Base-by-base conservation (phyloP, 2,113 vertebrate genomes). In the Corythoichthys intestinalis region DNA sequence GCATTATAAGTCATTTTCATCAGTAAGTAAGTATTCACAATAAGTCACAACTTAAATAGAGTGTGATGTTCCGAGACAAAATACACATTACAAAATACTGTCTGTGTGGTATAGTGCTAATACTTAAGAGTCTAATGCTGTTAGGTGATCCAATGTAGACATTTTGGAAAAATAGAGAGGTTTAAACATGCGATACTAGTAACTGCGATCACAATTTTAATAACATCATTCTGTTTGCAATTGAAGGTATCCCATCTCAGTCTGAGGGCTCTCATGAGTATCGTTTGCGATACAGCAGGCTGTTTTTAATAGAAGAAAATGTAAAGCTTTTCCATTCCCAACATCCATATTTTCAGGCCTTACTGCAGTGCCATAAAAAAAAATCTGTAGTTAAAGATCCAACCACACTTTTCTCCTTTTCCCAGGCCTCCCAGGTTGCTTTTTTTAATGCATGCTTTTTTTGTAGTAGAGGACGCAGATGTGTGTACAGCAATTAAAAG, bases 321-420 rank as follows among this genome's bases (percentile, higher is more conserved):
- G 44, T 63, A 47, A 63, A 63, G 61, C 61, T 17, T 52, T 66
- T 66, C 48, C 46, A 66, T 52, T 66, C 46, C 44, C 64, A 52
- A 15, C 49, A 39, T n/a, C 35, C 35, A 20, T 52, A 66, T 66
- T 66, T 65, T 39, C n/a, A 63, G 41, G 4, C 41, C 38, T 46
- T 46, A 28, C 41, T 46, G 60, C 9, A 46, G 47, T 65, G 34
- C 48, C 35, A 46, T 63, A 63, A 63, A 63, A 34, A 2, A 41
- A 3, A 28, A 28, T 28, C 38, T 6, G 17, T 46, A 20, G 39
- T 44, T 62, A 44, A 11, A 44, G 39, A 61, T 9, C 39, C 10
- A 46, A 28, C 9, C 28, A 47, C 41, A 62, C n/a, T 11, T 50
- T 13, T 58, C 34, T 41, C 15, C 9, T 14, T 57, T 13, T 62